Conservation (phyloP, 2,113 vertebrate genomes). For the Todiramphus chloris region DNA sequence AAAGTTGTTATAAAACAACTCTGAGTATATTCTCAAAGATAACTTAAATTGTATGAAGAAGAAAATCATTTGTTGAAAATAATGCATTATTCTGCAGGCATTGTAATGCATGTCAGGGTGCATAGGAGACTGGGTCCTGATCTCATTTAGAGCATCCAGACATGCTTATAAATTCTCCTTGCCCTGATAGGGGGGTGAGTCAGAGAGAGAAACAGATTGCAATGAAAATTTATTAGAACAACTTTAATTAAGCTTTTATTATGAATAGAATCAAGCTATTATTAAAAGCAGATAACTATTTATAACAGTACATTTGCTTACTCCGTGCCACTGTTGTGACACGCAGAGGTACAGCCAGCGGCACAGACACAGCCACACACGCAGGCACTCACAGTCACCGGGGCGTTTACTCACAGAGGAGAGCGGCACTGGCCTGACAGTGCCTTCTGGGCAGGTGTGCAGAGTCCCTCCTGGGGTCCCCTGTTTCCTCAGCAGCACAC, state of each 20-base stretch:
- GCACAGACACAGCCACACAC: rapidly evolving
- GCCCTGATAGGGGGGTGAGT: not conserved
- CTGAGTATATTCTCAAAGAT: not conserved
- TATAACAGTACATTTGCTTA: rapidly evolving
- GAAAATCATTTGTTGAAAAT: not conserved
- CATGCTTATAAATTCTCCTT: not conserved
- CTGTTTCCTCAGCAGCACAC: not conserved
- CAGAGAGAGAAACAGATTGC: not conserved
- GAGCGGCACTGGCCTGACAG: not conserved
- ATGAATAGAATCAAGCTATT: not conserved
- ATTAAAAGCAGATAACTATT: not conserved
- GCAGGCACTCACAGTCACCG: rapidly evolving
- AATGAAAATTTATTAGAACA: not conserved
- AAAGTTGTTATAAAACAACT: not conserved
- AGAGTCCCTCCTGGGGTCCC: rapidly evolving
- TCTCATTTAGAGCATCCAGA: not conserved
- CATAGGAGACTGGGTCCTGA: not conserved
- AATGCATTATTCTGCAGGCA: not conserved
- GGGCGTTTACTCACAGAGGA: not conserved
- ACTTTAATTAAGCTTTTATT: not conserved
- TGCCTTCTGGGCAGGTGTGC: not conserved
- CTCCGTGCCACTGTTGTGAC: not conserved
- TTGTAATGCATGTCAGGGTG: not conserved
- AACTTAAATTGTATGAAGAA: not conserved
- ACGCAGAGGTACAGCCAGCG: rapidly evolving